phyloP scores from a whole-genome alignment of 2,797 vertebrate genomes.

The Mormyrops boulengeri region DNA sequence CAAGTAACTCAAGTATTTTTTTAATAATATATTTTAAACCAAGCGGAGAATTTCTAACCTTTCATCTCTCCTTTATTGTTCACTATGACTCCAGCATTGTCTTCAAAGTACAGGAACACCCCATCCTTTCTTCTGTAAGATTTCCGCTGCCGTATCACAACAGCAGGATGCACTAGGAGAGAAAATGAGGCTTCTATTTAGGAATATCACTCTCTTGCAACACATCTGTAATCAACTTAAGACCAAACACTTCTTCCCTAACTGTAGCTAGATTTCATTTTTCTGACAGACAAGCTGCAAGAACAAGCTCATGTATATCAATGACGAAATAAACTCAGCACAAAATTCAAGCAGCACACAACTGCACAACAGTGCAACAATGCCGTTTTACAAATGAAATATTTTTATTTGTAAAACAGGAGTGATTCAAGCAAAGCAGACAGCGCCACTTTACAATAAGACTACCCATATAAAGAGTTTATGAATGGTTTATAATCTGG shows the following conservation, averaged over 20 bases:
- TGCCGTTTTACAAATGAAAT: not conserved
- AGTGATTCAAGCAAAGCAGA: not conserved
- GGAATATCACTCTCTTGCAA: not conserved
- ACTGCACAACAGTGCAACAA: not conserved
- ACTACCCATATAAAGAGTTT: not conserved
- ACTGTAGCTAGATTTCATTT: not conserved
- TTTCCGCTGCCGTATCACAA: slow-evolving; percentile 94
- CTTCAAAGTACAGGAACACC: slow-evolving; percentile 94
- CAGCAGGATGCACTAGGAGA: slow-evolving; percentile 84
- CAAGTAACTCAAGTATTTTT: too few species aligned
- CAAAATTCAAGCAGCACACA: not conserved
- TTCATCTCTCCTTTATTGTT: slow-evolving; percentile 99
- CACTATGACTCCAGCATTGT: slow-evolving; percentile 94
- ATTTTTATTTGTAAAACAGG: not conserved
- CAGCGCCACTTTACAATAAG: not conserved
- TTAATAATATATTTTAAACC: not conserved
- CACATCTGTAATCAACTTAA: not conserved
- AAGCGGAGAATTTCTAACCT: slow-evolving; percentile 56
- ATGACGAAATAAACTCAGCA: not conserved
- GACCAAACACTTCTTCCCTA: not conserved
- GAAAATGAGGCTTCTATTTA: not conserved
- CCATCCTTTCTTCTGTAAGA: slow-evolving; percentile 94
- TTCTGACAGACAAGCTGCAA: not conserved
- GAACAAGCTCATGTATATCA: not conserved
- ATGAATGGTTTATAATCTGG: not conserved